A percentile compares a stretch with the other conserved stretches of the same genome.
phyloP scores from a whole-genome alignment of 2,113 vertebrate genomes.

The Actinemys pallida region DNA sequence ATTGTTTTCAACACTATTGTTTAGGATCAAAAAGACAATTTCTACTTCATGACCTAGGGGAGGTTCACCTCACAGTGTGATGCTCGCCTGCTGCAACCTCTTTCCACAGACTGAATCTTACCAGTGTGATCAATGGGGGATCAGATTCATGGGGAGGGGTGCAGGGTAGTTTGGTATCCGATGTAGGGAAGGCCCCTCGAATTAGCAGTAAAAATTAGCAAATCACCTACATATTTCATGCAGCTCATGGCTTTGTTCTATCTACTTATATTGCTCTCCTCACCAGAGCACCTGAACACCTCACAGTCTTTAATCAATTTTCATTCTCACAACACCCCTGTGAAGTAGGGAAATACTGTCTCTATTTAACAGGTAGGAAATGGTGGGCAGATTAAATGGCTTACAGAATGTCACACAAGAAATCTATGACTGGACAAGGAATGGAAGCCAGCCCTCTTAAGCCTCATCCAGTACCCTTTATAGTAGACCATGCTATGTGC shows the following conservation, averaged over 20 bases:
- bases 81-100: neutral
- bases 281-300: neutral
- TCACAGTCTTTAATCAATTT: accelerated
- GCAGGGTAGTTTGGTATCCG: neutral
- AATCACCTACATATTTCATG: neutral
- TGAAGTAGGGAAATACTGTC: neutral
- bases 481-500: neutral
- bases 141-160: neutral
- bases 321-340: neutral
- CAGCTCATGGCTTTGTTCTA: neutral
- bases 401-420: neutral
- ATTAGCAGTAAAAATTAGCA: neutral
- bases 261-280: neutral
- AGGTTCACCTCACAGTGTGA: neutral
- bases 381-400: neutral
- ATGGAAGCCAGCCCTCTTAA: neutral
- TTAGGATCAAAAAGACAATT: neutral
- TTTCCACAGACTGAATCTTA: neutral
- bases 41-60: neutral
- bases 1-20: neutral
- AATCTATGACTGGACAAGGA: neutral
- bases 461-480: neutral
- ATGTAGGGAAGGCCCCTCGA: neutral
- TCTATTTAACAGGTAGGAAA: accelerated
- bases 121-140: neutral